Base-by-base conservation (phyloP, 1,140 invertebrate species). In the Hirudo medicinalis region DNA sequence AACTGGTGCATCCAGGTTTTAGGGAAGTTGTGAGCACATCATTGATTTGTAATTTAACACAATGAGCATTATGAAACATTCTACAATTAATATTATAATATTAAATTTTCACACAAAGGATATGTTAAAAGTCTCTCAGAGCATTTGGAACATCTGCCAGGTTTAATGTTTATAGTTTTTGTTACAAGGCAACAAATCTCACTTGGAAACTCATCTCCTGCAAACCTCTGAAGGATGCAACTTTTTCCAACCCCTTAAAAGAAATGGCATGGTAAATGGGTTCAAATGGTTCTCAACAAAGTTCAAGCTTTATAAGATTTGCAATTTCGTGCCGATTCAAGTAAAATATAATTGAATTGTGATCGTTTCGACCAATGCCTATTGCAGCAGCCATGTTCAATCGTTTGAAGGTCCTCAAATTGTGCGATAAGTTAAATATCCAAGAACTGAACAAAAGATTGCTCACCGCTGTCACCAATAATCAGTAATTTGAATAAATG, bases 171-270 rank as follows among this genome's bases (percentile, higher is more conserved):
- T 22, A 25, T 6, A 63, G 13, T 8, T 63, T 63, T 63, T 63
- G 11, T 63, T 63, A 11, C 1, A 49, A 49, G 15, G 43, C 43
- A 49, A 49, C 43, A 49, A 49, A 49, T 49, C 54, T 60, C 36
- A 71, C 70, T 54, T 60, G 70, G 54, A 54, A 71, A 71, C 17
- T 20, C 57, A 25, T 71, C 57, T 19, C 29, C 70, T 15, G 55
- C 54, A 71, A 71, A 71, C 32, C 70, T 71, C 36, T 60, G 70
- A 9, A 71, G 55, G 22, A 71, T 60, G 40, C 70, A 60, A 66
- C 70, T 71, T 54, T 71, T 71, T 57, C 70, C 70, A 71, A 71
- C 70, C 0, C 70, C 70, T 71, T 53, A 19, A 71, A 71, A 54
- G 19, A 70, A 70, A 36, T 19, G 32, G 13, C 19, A 25, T n/a